phyloP scores from a whole-genome alignment of 2,797 vertebrate genomes.

The Peromyscus attwateri region DNA sequence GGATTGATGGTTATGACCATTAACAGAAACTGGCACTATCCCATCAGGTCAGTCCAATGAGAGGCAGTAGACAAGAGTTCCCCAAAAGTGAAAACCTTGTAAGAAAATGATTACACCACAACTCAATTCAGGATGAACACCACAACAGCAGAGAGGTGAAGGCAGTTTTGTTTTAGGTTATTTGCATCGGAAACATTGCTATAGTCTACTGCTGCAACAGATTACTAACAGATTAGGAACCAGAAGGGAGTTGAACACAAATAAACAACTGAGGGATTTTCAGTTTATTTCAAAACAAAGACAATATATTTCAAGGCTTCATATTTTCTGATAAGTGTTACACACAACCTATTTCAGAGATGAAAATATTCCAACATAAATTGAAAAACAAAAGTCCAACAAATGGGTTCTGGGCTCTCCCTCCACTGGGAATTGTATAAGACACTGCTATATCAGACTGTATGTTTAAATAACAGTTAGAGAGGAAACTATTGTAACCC shows the following conservation, averaged over 20 bases:
- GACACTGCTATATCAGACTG: background rate
- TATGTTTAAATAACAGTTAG: constrained; percentile 47
- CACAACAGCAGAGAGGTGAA: background rate
- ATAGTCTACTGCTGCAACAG: background rate
- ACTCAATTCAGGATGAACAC: background rate
- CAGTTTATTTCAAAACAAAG: constrained; percentile 38
- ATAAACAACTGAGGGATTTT: background rate
- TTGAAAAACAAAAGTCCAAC: constrained; percentile 47
- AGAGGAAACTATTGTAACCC: constrained; percentile 44
- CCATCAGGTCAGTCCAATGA: background rate
- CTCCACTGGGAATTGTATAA: constrained; percentile 23
- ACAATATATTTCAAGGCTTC: background rate
- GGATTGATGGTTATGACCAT: background rate
- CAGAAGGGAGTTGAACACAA: background rate
- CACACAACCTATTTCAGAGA: constrained; percentile 22
- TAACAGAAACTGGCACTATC: background rate
- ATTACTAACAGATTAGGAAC: background rate
- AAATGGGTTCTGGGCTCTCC: constrained; percentile 35
- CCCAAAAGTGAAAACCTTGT: background rate
- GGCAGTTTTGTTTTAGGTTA: background rate
- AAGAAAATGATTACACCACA: background rate
- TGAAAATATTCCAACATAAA: constrained; percentile 55
- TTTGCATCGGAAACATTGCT: background rate
- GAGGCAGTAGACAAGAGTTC: background rate
- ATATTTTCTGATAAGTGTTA: background rate